These are phyloP conservation scores for Ormyrus rosae DNA, from an alignment of 2,888 invertebrate species.

Conservation along the genomic window DNA sequence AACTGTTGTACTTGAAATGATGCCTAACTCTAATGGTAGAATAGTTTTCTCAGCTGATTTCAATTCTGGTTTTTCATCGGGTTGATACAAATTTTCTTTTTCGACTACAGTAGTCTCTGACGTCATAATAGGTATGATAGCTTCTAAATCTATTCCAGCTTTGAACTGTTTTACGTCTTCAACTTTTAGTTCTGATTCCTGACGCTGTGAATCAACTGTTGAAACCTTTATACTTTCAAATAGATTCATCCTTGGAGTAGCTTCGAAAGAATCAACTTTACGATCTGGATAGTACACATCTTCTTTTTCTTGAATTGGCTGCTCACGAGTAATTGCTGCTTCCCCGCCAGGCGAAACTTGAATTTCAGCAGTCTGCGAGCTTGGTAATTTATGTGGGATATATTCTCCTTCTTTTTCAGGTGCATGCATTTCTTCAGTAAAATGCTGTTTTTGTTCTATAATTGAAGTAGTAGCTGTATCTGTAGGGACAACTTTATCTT, in stretches of 20 bases:
- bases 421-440: constrained; percentile 81
- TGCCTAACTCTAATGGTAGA: constrained; percentile 79
- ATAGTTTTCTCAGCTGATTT: constrained; percentile 74
- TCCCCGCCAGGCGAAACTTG: constrained; percentile 79
- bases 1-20: constrained; percentile 78
- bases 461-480: constrained; percentile 84
- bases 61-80: constrained; percentile 72
- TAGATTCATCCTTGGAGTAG: constrained; percentile 68
- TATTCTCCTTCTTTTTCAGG: constrained; percentile 84
- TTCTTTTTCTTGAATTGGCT: constrained; percentile 82
- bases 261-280: constrained; percentile 66
- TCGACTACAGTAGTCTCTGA: constrained; percentile 80
- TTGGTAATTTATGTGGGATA: constrained; percentile 79
- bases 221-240: constrained; percentile 79
- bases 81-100: constrained; percentile 78
- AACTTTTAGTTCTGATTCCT: constrained; percentile 79
- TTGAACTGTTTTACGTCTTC: constrained; percentile 77
- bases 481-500: constrained; percentile 87
- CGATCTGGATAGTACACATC: constrained; percentile 75
- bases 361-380: constrained; percentile 80
- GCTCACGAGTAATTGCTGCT: constrained; percentile 79
- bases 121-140: constrained; percentile 80
- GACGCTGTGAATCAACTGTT: constrained; percentile 81
- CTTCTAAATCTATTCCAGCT: constrained; percentile 80
- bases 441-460: constrained; percentile 81